Conservation (phyloP, 2,797 vertebrate genomes). For the Apodemus agrarius region DNA sequence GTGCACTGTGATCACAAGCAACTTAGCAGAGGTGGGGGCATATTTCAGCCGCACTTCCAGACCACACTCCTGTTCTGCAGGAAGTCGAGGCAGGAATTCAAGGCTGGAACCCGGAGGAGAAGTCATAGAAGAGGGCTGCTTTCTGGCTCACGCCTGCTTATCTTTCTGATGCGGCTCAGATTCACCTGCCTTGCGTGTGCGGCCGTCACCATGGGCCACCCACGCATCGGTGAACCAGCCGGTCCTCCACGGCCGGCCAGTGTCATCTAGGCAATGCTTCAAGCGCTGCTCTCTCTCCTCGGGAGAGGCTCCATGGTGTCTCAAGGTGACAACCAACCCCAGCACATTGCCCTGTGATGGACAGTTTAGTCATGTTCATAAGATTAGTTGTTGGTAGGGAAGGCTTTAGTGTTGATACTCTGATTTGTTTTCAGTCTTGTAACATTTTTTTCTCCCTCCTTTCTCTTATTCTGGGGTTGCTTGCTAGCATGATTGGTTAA, state of each 20-base stretch:
- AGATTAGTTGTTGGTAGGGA: not conserved
- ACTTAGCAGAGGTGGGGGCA: not conserved
- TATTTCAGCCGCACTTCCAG: not conserved
- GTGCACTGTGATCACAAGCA: not conserved
- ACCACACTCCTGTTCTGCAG: not conserved
- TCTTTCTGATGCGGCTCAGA: not conserved
- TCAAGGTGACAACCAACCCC: not conserved
- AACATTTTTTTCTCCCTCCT: not conserved
- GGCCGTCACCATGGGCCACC: not conserved
- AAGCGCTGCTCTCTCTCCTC: not conserved
- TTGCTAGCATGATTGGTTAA: not conserved
- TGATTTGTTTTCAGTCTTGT: not conserved
- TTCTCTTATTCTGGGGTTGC: not conserved
- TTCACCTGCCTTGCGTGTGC: not conserved
- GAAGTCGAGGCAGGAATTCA: not conserved
- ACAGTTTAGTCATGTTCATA: not conserved
- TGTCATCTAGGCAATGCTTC: not conserved
- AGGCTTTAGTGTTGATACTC: not conserved
- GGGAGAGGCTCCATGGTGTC: not conserved
- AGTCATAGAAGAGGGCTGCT: not conserved
- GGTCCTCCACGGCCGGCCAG: not conserved
- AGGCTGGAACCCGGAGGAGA: not conserved
- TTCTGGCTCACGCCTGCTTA: not conserved
- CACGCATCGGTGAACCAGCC: not conserved
- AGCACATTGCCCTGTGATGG: not conserved